Conservation (phyloP, 92 coral and sea anemone species). For the Phenganax subtilis region DNA sequence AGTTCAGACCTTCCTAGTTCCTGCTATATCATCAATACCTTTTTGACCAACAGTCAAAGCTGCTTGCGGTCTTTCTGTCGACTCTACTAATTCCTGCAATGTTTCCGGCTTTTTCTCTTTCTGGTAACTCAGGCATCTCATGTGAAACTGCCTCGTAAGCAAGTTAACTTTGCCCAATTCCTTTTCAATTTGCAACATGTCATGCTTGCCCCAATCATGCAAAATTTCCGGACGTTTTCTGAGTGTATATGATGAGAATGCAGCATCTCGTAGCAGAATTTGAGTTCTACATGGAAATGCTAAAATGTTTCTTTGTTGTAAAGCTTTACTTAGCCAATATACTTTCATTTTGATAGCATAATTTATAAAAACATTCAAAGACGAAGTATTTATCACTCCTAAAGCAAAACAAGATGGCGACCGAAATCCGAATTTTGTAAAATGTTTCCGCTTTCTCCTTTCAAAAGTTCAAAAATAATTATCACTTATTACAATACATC, state of each 20-base stretch:
- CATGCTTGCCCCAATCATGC: not conserved
- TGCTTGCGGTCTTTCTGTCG: conserved; percentile 66
- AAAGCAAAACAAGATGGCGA: too few species aligned
- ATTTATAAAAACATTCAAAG: too few species aligned
- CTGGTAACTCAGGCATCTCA: not conserved
- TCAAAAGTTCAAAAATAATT: too few species aligned
- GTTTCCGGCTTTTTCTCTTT: conserved; percentile 32
- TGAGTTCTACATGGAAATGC: not conserved
- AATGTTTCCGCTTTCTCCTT: too few species aligned
- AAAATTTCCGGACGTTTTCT: not conserved
- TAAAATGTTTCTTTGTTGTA: not conserved
- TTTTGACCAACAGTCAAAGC: conserved; percentile 84
- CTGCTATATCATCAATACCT: conserved; percentile 46
- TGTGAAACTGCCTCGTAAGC: conserved; percentile 10
- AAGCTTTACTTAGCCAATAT: conserved; percentile 3
- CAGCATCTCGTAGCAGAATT: conserved; percentile 1
- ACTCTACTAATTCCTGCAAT: conserved; percentile 61
- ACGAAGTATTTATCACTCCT: too few species aligned
- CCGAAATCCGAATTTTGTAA: too few species aligned
- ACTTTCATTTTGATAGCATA: conserved; percentile 18
- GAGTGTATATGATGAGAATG: not conserved
- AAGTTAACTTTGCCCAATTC: not conserved
- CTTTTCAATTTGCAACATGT: not conserved
- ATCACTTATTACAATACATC: too few species aligned
- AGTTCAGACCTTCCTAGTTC: not conserved